Conservation (phyloP, 2,888 invertebrate genomes). For the Pyrrhia umbra region DNA sequence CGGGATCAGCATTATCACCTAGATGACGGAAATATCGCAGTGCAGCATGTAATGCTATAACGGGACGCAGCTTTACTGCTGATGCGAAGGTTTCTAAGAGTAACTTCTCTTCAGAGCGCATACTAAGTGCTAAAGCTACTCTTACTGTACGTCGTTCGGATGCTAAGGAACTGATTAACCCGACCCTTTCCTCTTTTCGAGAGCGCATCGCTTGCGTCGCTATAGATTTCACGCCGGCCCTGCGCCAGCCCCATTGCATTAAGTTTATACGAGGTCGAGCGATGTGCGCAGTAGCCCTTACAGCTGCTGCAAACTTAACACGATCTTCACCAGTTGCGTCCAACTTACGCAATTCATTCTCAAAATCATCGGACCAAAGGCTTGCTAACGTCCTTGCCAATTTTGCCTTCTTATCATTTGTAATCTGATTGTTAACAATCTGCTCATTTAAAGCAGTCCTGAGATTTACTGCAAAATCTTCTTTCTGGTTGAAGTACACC, state of each 20-base stretch:
- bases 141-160: slow-evolving; percentile 67
- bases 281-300: slow-evolving; percentile 73
- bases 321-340: slow-evolving; percentile 41
- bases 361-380: slow-evolving; percentile 15
- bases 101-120: slow-evolving; percentile 7
- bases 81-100: slow-evolving; percentile 27
- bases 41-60: slow-evolving; percentile 67
- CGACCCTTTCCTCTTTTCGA: slow-evolving; percentile 57
- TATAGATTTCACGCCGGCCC: slow-evolving; percentile 74
- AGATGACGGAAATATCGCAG: slow-evolving; percentile 61
- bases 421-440: not conserved
- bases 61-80: slow-evolving; percentile 38
- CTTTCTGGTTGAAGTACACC: slow-evolving; percentile 74
- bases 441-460: not conserved
- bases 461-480: slow-evolving; percentile 65
- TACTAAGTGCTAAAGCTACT: slow-evolving; percentile 67
- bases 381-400: not conserved
- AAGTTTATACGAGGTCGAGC: slow-evolving; percentile 68
- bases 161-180: slow-evolving; percentile 61
- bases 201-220: slow-evolving; percentile 70
- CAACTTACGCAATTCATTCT: slow-evolving; percentile 45
- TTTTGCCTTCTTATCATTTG: not conserved
- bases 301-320: slow-evolving; percentile 60
- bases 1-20: slow-evolving; percentile 50
- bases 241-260: slow-evolving; percentile 66